Evolutionary conservation across 2,113 vertebrate species (phyloP).

Genomic region (Rhinoptilus africanus): DNA sequence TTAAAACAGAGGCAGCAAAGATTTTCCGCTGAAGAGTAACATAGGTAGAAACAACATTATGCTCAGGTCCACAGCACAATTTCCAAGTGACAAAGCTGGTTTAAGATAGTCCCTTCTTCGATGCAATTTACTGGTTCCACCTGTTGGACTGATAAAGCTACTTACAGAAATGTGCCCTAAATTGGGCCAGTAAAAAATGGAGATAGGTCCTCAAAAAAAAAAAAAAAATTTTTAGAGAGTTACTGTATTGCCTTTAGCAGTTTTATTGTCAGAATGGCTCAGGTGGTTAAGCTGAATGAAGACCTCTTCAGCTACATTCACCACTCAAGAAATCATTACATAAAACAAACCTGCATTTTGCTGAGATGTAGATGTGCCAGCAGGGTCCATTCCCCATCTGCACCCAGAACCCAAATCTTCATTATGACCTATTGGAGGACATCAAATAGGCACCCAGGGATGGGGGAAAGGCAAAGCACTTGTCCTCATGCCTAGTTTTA

Average conservation of each 20-base stretch:
- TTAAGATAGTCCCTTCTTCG: not conserved
- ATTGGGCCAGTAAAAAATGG: not conserved
- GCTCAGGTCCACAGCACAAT: not conserved
- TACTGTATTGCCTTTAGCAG: not conserved
- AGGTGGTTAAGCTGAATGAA: not conserved
- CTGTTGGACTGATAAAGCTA: not conserved
- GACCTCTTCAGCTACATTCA: not conserved
- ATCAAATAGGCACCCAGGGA: not conserved
- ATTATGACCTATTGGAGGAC: not conserved
- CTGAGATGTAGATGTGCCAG: not conserved
- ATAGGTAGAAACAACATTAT: not conserved
- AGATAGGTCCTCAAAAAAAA: not conserved
- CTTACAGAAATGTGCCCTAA: not conserved
- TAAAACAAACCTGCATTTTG: not conserved
- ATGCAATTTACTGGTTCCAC: not conserved
- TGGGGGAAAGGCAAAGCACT: not conserved
- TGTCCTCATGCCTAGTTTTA: not conserved
- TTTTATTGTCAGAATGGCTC: not conserved
- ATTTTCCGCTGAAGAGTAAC: constrained; percentile 6
- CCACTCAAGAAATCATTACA: not conserved
- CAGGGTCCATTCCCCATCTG: not conserved
- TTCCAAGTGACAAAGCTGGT: not conserved
- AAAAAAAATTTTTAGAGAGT: not conserved
- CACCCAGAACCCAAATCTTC: not conserved
- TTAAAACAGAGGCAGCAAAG: not conserved